Conservation (phyloP, 2,113 vertebrate genomes). For the Esox niger region DNA sequence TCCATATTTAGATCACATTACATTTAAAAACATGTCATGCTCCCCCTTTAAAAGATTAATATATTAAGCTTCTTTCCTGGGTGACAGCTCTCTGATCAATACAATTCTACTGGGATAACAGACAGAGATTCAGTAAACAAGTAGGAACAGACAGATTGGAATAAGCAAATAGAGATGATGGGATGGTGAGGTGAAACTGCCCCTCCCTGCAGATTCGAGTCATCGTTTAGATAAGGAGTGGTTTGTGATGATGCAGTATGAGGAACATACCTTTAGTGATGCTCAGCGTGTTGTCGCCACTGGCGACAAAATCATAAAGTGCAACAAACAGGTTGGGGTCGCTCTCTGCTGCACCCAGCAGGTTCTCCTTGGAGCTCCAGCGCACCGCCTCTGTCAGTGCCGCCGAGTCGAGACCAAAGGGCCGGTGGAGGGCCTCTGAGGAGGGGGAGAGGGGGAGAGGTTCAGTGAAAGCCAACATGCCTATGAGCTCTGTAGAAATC, state of each 20-base stretch:
- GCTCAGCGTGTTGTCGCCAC: constrained; percentile 99
- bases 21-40: no score
- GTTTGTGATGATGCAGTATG: not conserved
- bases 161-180: not conserved
- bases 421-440: constrained; percentile 91
- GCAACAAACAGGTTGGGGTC: constrained; percentile 99
- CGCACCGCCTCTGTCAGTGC: constrained; percentile 93
- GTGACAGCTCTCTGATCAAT: not conserved
- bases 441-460: constrained; percentile 2
- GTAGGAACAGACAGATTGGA: not conserved
- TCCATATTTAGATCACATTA: constrained; percentile 10
- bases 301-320: constrained; percentile 99
- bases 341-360: constrained; percentile 93
- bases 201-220: no score
- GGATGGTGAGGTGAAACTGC: no score
- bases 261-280: constrained; percentile 92
- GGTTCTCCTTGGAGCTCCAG: constrained; percentile 99
- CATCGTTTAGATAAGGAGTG: not conserved
- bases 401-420: constrained; percentile 86
- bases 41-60: no score
- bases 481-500: not conserved
- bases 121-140: not conserved
- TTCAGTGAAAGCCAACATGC: not conserved
- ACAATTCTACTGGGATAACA: not conserved
- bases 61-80: no score